These are phyloP conservation scores for Cottus gobio DNA, from an alignment of 2,113 vertebrate genomes.

Conservation along the genomic window DNA sequence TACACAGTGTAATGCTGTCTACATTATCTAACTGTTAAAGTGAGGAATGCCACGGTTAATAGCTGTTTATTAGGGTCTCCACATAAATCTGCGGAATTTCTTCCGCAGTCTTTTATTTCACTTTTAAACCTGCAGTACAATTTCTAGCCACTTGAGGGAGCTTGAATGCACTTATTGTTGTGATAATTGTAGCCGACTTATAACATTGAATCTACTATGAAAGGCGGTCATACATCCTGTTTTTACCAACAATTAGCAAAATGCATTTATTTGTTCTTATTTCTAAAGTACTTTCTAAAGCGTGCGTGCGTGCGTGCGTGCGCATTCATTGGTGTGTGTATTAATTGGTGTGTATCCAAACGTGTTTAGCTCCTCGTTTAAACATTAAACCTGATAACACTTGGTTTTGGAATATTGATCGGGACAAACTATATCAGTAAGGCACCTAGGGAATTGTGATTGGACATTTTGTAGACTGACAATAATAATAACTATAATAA, in stretches of 20 bases:
- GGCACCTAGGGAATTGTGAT: background rate
- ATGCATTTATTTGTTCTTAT: background rate
- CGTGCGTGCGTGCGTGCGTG: no score
- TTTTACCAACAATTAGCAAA: background rate
- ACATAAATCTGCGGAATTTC: background rate
- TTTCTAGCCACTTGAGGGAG: background rate
- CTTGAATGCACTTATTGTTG: background rate
- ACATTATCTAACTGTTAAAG: background rate
- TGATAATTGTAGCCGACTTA: no score
- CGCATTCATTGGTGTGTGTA: no score
- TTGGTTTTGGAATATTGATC: background rate
- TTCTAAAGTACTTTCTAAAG: background rate
- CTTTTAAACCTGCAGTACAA: background rate
- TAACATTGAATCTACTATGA: background rate
- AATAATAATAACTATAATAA: background rate
- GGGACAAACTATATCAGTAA: background rate
- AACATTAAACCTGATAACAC: no score
- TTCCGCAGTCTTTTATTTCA: background rate
- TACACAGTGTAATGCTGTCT: background rate
- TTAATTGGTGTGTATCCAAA: no score
- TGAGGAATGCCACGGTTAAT: background rate
- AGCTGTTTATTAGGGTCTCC: background rate
- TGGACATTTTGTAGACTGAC: background rate
- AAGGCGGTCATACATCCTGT: background rate
- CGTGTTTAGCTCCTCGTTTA: no score